These are phyloP conservation scores for Brevipalpus yothersi DNA, from an alignment of 1,140 invertebrate species.

Conservation along the genomic window DNA sequence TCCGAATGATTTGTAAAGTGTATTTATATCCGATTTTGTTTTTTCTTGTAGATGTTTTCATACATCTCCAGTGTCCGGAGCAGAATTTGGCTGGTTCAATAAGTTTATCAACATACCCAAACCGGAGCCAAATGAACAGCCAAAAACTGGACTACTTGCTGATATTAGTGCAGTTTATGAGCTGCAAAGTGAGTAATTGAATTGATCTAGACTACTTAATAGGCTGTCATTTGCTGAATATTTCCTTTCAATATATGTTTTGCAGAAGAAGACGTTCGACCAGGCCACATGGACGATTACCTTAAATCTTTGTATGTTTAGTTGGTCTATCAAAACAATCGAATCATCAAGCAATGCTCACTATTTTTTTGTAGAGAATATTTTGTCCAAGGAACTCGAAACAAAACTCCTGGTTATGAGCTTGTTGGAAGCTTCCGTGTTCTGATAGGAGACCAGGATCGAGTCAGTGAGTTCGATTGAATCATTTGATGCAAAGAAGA, in stretches of 20 bases:
- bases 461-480: conserved; percentile 31
- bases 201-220: too few species aligned
- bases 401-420: conserved; percentile 27
- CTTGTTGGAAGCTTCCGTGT: conserved; percentile 36
- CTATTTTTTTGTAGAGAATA: conserved; percentile 34
- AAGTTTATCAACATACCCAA: conserved; percentile 16
- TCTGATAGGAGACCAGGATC: conserved; percentile 87
- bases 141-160: conserved; percentile 76
- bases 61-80: too few species aligned
- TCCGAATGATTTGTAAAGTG: too few species aligned
- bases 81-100: neutral
- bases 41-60: too few species aligned
- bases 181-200: conserved; percentile 38
- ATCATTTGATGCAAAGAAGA: neutral
- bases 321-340: conserved; percentile 3
- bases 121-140: conserved; percentile 72
- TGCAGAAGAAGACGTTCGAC: conserved; percentile 59
- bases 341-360: neutral
- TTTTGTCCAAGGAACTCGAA: conserved; percentile 46
- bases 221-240: too few species aligned
- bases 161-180: conserved; percentile 70
- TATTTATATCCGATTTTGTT: too few species aligned
- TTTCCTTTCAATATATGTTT: conserved; percentile 2
- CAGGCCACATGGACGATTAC: conserved; percentile 59
- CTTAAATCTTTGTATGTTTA: conserved; percentile 63